Conservation (phyloP, 2,113 vertebrate species). For the Acanthisitta chloris region DNA sequence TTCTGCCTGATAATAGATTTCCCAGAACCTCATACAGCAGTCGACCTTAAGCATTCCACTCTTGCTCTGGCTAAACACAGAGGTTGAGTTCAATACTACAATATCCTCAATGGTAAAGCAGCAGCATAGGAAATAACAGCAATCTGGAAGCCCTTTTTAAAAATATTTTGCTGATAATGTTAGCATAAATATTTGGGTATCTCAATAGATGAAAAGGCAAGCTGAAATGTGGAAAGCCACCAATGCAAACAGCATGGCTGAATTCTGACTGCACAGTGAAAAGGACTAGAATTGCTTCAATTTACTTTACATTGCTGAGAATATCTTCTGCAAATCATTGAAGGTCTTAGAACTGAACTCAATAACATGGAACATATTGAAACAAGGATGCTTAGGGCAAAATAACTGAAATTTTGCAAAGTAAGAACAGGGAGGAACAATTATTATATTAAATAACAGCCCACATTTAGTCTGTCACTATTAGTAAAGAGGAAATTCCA, state of each 20-base stretch:
- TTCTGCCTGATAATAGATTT: conserved; percentile 56
- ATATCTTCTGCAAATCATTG: background rate
- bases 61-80: background rate
- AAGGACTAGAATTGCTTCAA: background rate
- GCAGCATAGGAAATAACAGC: background rate
- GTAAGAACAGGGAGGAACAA: background rate
- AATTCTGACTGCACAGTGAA: background rate
- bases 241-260: background rate
- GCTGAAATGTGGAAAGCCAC: background rate
- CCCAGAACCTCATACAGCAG: background rate
- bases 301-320: background rate
- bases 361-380: background rate
- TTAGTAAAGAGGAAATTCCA: background rate
- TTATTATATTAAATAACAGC: background rate
- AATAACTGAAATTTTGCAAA: background rate
- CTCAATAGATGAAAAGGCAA: background rate
- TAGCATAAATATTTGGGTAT: background rate
- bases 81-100: background rate
- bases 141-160: background rate
- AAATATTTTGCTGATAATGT: background rate
- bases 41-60: background rate
- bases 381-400: background rate
- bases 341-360: background rate
- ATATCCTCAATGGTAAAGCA: background rate
- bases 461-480: background rate